These are phyloP conservation scores for Litoditis marina DNA, from an alignment of 2,888 invertebrate species.

Conservation along the genomic window DNA sequence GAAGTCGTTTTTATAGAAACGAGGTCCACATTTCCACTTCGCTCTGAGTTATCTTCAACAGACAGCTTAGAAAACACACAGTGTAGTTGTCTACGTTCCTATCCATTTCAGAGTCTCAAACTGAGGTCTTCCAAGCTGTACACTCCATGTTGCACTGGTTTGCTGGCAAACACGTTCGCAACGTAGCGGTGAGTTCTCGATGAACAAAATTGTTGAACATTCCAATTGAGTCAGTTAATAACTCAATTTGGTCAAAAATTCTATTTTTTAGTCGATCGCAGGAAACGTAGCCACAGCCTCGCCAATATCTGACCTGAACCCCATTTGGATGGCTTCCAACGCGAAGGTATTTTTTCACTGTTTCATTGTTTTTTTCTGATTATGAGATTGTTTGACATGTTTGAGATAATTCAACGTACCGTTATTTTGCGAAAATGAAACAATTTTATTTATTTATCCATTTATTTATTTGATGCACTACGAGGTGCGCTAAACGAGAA, in stretches of 20 bases:
- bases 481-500: too few relatives aligned
- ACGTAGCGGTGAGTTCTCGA: slow-evolving; percentile 73
- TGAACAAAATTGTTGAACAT: slow-evolving; percentile 4
- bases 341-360: slow-evolving; percentile 54
- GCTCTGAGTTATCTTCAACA: too few relatives aligned
- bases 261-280: slow-evolving; percentile 71
- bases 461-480: too few relatives aligned
- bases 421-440: too few relatives aligned
- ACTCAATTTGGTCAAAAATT: background rate
- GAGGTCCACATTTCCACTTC: too few relatives aligned
- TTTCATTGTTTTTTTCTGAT: too few relatives aligned
- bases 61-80: too few relatives aligned
- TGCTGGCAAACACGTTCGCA: slow-evolving; percentile 89
- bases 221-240: background rate
- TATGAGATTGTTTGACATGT: too few relatives aligned
- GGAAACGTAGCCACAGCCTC: slow-evolving; percentile 93
- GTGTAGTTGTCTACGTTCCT: too few relatives aligned
- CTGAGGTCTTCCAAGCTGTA: slow-evolving; percentile 39
- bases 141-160: slow-evolving; percentile 82
- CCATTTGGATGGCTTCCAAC: slow-evolving; percentile 78
- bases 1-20: too few relatives aligned
- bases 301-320: slow-evolving; percentile 92
- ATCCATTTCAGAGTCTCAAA: slow-evolving; percentile 34
- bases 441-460: too few relatives aligned
- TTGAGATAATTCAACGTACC: too few relatives aligned